These are phyloP conservation scores for Quadroppia sp. DNA, from an alignment of 2,888 invertebrate genomes.

Conservation along the genomic window DNA sequence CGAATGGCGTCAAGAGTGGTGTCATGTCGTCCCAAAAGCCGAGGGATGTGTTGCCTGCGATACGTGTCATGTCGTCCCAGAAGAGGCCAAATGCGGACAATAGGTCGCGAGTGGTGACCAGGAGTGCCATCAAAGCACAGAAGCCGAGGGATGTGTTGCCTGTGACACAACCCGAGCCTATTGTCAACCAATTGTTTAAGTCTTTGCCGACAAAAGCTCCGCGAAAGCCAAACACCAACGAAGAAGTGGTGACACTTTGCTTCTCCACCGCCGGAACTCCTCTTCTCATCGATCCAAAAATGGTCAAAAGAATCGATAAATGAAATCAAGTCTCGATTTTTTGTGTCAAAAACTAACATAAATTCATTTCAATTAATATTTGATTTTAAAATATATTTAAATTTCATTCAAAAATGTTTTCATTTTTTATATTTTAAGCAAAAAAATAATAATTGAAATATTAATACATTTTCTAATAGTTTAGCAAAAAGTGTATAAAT, in stretches of 20 bases:
- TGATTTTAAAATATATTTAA: no score
- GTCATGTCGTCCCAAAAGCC: neutral
- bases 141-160: neutral
- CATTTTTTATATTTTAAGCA: no score
- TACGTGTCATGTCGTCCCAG: neutral
- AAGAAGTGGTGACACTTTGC: neutral
- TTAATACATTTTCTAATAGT: no score
- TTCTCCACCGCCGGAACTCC: conserved; percentile 19
- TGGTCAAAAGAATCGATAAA: neutral
- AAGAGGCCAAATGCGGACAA: neutral
- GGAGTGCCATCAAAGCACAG: neutral
- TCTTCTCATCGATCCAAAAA: neutral
- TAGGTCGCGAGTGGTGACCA: neutral
- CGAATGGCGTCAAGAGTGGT: neutral
- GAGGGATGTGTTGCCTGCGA: neutral
- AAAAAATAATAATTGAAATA: no score
- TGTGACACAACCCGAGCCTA: neutral
- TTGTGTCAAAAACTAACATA: no score
- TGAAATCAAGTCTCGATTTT: neutral
- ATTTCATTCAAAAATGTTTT: no score
- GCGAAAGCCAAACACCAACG: neutral
- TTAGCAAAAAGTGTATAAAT: no score
- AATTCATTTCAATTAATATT: neutral
- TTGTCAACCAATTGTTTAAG: neutral
- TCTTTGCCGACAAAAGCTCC: neutral